Evolutionary conservation across 2,797 vertebrate species (phyloP).

Genomic region (Chaunax sp.): DNA sequence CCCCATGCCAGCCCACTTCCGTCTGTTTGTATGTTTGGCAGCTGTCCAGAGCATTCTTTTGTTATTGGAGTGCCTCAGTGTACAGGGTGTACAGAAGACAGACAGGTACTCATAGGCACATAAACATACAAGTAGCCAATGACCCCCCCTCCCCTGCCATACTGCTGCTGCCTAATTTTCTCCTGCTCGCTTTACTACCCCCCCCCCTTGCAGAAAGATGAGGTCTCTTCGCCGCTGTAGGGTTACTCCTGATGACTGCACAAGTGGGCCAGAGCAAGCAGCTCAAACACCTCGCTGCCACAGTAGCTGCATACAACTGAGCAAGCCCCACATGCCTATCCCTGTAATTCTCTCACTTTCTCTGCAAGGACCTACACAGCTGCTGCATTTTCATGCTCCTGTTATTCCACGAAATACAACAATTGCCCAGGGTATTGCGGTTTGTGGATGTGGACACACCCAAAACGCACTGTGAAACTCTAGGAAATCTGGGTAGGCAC

Average conservation of each 20-base stretch:
- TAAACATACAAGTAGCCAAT: constrained; percentile 9
- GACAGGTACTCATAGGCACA: constrained; percentile 29
- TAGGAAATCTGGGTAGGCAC: background rate
- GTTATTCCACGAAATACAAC: background rate
- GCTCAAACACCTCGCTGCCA: constrained; percentile 37
- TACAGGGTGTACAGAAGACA: constrained; percentile 7
- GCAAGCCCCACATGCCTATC: constrained; percentile 1
- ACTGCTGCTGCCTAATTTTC: background rate
- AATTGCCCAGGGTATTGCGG: background rate
- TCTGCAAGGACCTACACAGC: background rate
- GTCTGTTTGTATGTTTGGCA: constrained; percentile 58
- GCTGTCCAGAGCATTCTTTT: constrained; percentile 64
- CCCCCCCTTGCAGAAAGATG: constrained; percentile 43
- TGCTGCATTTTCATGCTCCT: background rate
- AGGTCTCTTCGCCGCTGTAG: constrained; percentile 67
- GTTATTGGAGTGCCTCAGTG: constrained; percentile 51
- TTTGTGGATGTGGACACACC: background rate
- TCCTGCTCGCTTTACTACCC: constrained; percentile 23
- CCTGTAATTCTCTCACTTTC: constrained; percentile 32
- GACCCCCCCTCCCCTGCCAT: background rate
- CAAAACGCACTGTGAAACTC: background rate
- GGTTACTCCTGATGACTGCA: constrained; percentile 71
- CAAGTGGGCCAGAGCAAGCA: constrained; percentile 60
- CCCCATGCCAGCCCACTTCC: constrained; percentile 44
- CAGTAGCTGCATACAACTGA: background rate